Evolutionary conservation across 2,888 invertebrate genomes (phyloP).

Genomic region (Argynnis bischoffii): DNA sequence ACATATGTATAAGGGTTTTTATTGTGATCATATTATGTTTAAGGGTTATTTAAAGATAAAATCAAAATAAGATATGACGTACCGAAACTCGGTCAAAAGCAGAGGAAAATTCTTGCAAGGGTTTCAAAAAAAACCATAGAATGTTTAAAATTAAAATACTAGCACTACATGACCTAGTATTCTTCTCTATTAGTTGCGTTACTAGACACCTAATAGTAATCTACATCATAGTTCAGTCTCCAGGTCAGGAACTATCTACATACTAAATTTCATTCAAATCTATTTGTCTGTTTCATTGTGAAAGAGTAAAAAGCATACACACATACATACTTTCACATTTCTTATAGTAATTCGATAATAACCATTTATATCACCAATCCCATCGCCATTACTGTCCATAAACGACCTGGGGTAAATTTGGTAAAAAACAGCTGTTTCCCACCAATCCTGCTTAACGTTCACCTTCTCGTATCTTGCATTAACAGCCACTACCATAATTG

Average conservation of each 20-base stretch:
- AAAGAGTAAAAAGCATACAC: neutral
- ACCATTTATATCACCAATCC: constrained; percentile 84
- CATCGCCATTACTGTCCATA: constrained; percentile 89
- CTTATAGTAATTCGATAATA: neutral
- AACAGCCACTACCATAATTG: constrained; percentile 43
- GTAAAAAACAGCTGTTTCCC: constrained; percentile 89
- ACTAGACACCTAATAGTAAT: neutral
- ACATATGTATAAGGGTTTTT: no score
- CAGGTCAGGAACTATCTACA: neutral
- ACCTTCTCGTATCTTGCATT: constrained; percentile 56
- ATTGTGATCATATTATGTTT: no score
- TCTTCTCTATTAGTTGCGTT: neutral
- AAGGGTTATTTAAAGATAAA: no score
- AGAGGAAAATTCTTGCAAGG: no score
- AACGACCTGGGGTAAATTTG: constrained; percentile 91
- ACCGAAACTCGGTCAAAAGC: no score
- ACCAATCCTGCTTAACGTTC: constrained; percentile 84
- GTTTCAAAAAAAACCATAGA: no score
- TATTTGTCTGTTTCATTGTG: no score
- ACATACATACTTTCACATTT: neutral
- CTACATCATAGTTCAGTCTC: neutral
- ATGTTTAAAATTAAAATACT: neutral
- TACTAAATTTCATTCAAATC: no score
- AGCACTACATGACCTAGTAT: neutral
- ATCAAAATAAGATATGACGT: no score